Base-by-base conservation (phyloP, 2,113 vertebrate genomes). In the Ranitomeya variabilis region DNA sequence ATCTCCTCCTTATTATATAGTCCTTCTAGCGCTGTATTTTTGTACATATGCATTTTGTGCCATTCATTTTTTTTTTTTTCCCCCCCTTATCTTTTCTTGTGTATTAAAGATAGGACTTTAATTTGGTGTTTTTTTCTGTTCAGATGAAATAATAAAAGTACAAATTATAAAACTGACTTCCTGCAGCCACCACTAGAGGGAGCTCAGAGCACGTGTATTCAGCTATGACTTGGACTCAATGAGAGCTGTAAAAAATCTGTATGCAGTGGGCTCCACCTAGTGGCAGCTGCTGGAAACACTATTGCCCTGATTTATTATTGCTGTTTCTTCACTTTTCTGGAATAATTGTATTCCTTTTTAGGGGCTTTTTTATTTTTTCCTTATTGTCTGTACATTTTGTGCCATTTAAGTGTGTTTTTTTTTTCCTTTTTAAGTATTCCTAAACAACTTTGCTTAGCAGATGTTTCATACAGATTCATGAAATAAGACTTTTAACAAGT, bases 11-110 rank as follows among this genome's bases (percentile, higher is more conserved):
- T 23, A 26, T 15, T 59, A 8, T 31, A 26, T 59, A 80, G 12
- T 16, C 60, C n/a, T 31, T 57, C 14, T 7, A 26, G 23, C 14
- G 18, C 78, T 80, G 78, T 80, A 80, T 60, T 60, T 80, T 16
- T 80, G 78, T 80, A 80, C 26, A 80, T 80, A 80, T 9, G 54
- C 78, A 59, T 59, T 59, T 80, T 80, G 12, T 21, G 8, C 10
- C 54, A 54, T 78, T 78, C 19, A 18, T 80, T 7, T 6, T n/a
- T 54, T 16, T n/a, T 55, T 78, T 78, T 37, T 78, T 78, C 52
- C 45, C 52, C 45, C 37, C 52, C 45, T 77, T 77, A 77, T 77
- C 15, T 52, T 18, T 77, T 45, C 74, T 77, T 21, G 37, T 77
- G 9, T 52, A 52, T 77, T 77, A 77, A 77, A 77, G 74, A 21